These are phyloP conservation scores for Schizopygopsis pylzovi DNA, from an alignment of 2,797 vertebrate species.

Conservation along the genomic window DNA sequence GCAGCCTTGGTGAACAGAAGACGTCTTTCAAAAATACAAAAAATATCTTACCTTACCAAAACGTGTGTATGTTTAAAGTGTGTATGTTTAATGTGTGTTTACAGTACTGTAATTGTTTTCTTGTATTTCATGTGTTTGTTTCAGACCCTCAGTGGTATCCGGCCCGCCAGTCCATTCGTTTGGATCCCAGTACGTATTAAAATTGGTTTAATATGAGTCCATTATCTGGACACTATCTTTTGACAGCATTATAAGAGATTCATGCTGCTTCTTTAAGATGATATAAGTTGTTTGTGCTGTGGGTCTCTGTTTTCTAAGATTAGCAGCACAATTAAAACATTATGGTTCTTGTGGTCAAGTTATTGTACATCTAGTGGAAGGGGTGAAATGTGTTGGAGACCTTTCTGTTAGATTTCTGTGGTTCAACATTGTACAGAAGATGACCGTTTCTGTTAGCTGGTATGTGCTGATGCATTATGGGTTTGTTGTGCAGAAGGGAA, in stretches of 20 bases:
- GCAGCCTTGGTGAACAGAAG: background rate
- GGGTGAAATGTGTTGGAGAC: too few relatives aligned
- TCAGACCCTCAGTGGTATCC: slow-evolving; percentile 96
- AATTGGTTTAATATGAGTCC: background rate
- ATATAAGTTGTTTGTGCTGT: background rate
- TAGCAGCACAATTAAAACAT: background rate
- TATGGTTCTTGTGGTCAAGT: background rate
- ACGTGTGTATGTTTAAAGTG: background rate
- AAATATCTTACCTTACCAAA: background rate
- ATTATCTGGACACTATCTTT: background rate
- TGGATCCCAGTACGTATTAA: slow-evolving; percentile 88
- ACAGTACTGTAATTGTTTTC: background rate
- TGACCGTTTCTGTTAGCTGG: too few relatives aligned
- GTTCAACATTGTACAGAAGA: too few relatives aligned
- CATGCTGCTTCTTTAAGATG: background rate
- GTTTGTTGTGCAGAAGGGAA: too few relatives aligned
- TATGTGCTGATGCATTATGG: too few relatives aligned
- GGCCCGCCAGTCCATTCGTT: slow-evolving; percentile 91
- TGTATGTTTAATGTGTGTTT: background rate
- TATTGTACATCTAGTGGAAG: background rate
- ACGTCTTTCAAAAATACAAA: background rate
- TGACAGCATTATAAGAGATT: background rate
- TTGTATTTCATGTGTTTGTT: too few relatives aligned
- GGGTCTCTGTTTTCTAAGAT: background rate
- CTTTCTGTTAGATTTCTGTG: background rate